These are phyloP conservation scores for Meloidogyne exigua DNA, from an alignment of 1,140 invertebrate genomes.

Conservation along the genomic window DNA sequence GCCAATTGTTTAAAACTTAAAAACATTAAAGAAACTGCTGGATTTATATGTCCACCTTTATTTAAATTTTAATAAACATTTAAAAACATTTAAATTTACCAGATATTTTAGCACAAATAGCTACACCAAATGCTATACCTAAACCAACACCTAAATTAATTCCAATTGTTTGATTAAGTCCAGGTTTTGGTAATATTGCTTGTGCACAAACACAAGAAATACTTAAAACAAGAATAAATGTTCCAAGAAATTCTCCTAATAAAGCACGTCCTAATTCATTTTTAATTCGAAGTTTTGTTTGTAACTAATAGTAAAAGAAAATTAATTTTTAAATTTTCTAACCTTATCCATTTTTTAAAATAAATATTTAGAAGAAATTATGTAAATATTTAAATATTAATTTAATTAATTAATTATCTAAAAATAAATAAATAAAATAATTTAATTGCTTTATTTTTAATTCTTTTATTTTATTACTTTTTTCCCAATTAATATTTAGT, in stretches of 20 bases:
- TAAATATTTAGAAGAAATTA: too few relatives aligned
- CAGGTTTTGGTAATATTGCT: conserved; percentile 25
- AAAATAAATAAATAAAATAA: too few relatives aligned
- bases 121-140: conserved; percentile 50
- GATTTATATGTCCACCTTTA: conserved; percentile 70
- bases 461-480: too few relatives aligned
- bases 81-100: conserved; percentile 18
- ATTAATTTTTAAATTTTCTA: not conserved
- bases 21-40: conserved; percentile 68
- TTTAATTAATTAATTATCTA: too few relatives aligned
- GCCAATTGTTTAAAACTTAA: conserved; percentile 65
- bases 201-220: conserved; percentile 38
- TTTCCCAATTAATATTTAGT: too few relatives aligned
- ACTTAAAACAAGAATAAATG: conserved; percentile 39
- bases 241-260: conserved; percentile 49
- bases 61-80: not conserved
- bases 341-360: not conserved
- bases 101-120: conserved; percentile 49
- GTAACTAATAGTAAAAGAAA: conserved; percentile 11
- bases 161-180: conserved; percentile 40
- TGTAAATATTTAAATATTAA: too few relatives aligned
- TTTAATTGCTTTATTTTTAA: too few relatives aligned
- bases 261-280: conserved; percentile 46
- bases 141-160: conserved; percentile 49
- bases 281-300: conserved; percentile 41